Conservation (phyloP, 2,113 vertebrate genomes). For the Aphyosemion australe region DNA sequence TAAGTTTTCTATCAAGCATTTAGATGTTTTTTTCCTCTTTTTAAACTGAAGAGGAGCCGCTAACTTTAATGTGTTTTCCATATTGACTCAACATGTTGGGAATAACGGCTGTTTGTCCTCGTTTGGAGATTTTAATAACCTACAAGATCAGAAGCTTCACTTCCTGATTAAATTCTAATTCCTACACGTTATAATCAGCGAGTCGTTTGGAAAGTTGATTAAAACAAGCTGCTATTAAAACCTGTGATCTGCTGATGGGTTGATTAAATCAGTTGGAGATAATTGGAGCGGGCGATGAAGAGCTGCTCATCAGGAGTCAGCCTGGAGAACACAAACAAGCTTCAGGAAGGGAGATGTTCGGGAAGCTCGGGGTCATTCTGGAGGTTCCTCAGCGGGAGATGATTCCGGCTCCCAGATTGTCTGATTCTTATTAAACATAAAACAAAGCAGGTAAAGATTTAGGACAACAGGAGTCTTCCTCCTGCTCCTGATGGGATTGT, state of each 20-base stretch:
- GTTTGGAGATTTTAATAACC: slow-evolving; percentile 11
- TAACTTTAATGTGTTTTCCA: slow-evolving; percentile 1
- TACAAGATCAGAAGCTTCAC: slow-evolving; percentile 14
- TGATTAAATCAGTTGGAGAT: slow-evolving; percentile 41
- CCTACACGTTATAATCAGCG: not conserved
- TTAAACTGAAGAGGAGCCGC: not conserved
- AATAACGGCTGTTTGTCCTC: not conserved
- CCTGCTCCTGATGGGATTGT: no score
- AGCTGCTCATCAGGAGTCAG: slow-evolving; percentile 32
- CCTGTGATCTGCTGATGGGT: slow-evolving; percentile 24
- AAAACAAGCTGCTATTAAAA: slow-evolving; percentile 29
- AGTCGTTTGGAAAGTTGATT: slow-evolving; percentile 23
- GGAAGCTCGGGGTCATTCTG: slow-evolving; percentile 24
- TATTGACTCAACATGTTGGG: not conserved
- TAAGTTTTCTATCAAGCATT: slow-evolving; percentile 14
- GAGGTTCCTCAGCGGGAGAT: slow-evolving; percentile 4
- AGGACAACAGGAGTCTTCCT: no score
- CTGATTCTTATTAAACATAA: no score
- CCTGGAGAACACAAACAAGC: slow-evolving; percentile 51
- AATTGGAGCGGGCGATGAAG: slow-evolving; percentile 29
- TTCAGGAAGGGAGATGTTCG: slow-evolving; percentile 14
- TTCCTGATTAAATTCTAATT: slow-evolving; percentile 18
- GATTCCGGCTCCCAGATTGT: not conserved
- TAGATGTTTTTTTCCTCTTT: not conserved
- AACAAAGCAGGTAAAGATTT: no score